Base-by-base conservation (phyloP, 2,113 vertebrate genomes). In the Serilophus lunatus region DNA sequence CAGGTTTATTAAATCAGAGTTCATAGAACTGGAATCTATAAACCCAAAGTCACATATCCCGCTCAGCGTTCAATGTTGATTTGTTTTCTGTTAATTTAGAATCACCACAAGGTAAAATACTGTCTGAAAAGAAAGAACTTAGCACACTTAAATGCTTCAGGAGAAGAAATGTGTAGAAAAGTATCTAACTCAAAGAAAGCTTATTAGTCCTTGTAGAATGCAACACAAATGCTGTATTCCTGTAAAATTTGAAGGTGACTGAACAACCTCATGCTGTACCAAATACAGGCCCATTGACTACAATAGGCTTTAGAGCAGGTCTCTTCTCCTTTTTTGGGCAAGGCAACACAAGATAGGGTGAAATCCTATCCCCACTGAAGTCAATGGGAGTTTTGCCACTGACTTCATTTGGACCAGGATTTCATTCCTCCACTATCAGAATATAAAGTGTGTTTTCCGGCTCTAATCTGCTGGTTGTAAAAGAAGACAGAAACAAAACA, bases 301-400 rank as follows among this genome's bases (percentile, higher is more conserved):
- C 94, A 96, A 94, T 23, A 94, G 90, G 76, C 49, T 90, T 90
- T 94, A 93, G 80, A 93, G 93, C 69, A 90, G 80, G 69, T 90
- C 86, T 94, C 72, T 90, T 94, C 91, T 94, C 93, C 96, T 88
- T 97, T 97, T 97, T 95, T 92, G 94, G 95, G 88, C 93, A 96
- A 93, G 57, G 44, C 76, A 94, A 77, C 54, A 84, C 25, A 86
- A 92, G 68, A 91, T 90, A 36, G 86, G 18, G 82, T 86, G 95
- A 96, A 96, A 97, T 92, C 82, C 86, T 94, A 90, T 90, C 82
- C 80, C 56, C 64, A 92, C 60, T 96, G 94, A 96, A 96, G 80
- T 94, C 94, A 92, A 91, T 0, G 5, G 93, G 90, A 93, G 44
- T 94, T 96, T 93, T 92, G 80, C 57, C 92, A 94, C 80, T 93